phyloP scores from a whole-genome alignment of 2,888 invertebrate genomes.

The Phalera bucephala region DNA sequence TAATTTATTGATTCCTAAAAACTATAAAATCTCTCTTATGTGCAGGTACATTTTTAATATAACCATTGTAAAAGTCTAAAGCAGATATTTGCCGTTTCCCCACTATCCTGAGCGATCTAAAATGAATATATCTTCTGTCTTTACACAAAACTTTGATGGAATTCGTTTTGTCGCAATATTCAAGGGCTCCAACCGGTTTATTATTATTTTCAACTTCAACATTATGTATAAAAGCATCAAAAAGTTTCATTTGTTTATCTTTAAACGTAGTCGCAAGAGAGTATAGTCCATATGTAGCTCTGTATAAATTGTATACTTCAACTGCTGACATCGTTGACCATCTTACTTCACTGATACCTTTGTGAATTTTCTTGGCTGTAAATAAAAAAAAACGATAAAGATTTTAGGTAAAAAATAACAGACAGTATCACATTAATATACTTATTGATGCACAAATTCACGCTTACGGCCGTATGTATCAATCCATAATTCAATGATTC shows the following conservation, averaged over 20 bases:
- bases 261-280: slow-evolving; percentile 85
- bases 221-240: slow-evolving; percentile 74
- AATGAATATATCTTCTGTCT: slow-evolving; percentile 85
- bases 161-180: slow-evolving; percentile 82
- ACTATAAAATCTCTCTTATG: slow-evolving; percentile 56
- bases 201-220: slow-evolving; percentile 29
- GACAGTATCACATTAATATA: too few relatives aligned
- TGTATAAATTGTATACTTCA: slow-evolving; percentile 87
- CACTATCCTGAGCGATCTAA: slow-evolving; percentile 85
- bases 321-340: slow-evolving; percentile 86
- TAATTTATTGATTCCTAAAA: slow-evolving; percentile 50
- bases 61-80: slow-evolving; percentile 93
- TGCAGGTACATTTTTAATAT: slow-evolving; percentile 83
- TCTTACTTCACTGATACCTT: slow-evolving; percentile 83
- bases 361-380: slow-evolving; percentile 89
- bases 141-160: slow-evolving; percentile 86
- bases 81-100: slow-evolving; percentile 89
- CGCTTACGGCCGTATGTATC: too few relatives aligned
- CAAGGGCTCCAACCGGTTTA: slow-evolving; percentile 80
- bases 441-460: too few relatives aligned
- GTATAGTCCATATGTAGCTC: slow-evolving; percentile 87
- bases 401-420: too few relatives aligned
- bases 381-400: slow-evolving; percentile 25
- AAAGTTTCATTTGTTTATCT: slow-evolving; percentile 84
- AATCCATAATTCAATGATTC: too few relatives aligned